Conservation (phyloP, 2,888 invertebrate species). For the Hydrotaea diabolus region DNA sequence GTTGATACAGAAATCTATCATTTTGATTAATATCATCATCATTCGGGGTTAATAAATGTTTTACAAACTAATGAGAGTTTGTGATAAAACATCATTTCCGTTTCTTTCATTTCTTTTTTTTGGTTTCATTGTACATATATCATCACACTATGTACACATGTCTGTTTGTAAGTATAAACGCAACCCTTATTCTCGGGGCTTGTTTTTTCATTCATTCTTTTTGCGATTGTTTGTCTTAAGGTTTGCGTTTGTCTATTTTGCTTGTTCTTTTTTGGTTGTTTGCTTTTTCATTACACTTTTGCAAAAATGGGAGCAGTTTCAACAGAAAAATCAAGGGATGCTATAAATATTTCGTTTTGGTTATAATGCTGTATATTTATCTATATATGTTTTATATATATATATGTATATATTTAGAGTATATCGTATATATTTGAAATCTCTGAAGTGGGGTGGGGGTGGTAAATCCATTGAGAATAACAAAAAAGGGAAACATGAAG, state of each 20-base stretch:
- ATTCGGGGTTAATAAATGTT: conserved; percentile 34
- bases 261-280: conserved; percentile 23
- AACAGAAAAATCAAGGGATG: conserved; percentile 47
- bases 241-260: conserved; percentile 33
- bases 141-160: conserved; percentile 15
- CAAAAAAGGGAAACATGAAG: not conserved
- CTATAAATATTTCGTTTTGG: conserved; percentile 54
- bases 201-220: conserved; percentile 1
- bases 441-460: not conserved
- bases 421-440: conserved; percentile 11
- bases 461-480: conserved; percentile 15
- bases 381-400: not conserved
- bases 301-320: conserved; percentile 39
- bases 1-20: conserved; percentile 79
- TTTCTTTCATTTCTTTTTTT: conserved; percentile 20
- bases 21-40: conserved; percentile 37
- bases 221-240: conserved; percentile 34
- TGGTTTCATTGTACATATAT: conserved; percentile 6
- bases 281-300: conserved; percentile 20
- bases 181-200: conserved; percentile 39
- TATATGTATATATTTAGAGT: not conserved
- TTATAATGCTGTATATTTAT: conserved; percentile 30
- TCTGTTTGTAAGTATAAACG: conserved; percentile 19
- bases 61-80: conserved; percentile 42
- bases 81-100: conserved; percentile 49